A percentile compares a stretch with the other conserved stretches of the same genome.
phyloP scores from a whole-genome alignment of 2,888 invertebrate genomes.

The Notocelia uddmanniana region DNA sequence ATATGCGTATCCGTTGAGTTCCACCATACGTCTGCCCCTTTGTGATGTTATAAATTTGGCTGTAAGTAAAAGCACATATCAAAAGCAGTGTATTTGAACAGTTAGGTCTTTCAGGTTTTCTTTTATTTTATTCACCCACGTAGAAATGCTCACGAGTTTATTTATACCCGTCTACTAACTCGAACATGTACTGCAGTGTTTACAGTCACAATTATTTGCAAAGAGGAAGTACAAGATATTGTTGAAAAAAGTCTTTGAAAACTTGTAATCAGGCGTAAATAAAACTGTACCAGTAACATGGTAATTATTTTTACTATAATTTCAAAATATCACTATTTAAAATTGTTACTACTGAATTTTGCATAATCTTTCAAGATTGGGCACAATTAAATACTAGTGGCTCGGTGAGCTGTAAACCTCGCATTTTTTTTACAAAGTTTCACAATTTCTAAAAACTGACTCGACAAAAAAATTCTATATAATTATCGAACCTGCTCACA shows the following conservation, averaged over 20 bases:
- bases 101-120: not conserved
- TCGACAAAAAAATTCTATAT: too few species aligned
- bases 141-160: not conserved
- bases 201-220: not conserved
- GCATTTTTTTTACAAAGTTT: too few species aligned
- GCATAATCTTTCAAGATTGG: too few species aligned
- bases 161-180: not conserved
- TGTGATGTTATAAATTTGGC: conserved; percentile 20
- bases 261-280: not conserved
- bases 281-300: not conserved
- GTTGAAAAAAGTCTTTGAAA: not conserved
- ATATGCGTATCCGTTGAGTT: conserved; percentile 20
- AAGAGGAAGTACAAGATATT: too few species aligned
- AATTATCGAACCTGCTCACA: too few species aligned
- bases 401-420: too few species aligned
- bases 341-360: too few species aligned
- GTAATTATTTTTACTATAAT: too few species aligned
- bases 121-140: not conserved
- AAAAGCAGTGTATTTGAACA: not conserved
- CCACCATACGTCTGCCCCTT: conserved; percentile 14
- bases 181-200: not conserved
- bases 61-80: not conserved
- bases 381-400: too few species aligned
- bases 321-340: too few species aligned
- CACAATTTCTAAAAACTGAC: too few species aligned